Percentiles rank a stretch among this genome's conserved stretches.
Conservation (phyloP, 92 coral and sea anemone species). For the Umimayanthus chanpuru region DNA sequence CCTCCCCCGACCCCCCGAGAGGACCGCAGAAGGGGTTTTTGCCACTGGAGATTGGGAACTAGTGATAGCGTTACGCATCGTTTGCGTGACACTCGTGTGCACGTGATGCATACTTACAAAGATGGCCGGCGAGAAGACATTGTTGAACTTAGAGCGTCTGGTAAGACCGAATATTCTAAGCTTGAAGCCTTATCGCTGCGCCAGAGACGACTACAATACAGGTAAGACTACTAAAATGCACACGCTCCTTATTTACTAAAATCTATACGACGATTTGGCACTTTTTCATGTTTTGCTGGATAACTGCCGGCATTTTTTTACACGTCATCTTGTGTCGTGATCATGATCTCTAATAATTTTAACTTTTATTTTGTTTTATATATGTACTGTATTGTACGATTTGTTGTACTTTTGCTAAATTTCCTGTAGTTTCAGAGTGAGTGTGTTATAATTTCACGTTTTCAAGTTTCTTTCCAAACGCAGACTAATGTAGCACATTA, state of each 20-base stretch:
- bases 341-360: too few relatives aligned
- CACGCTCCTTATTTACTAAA: not conserved
- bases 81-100: not conserved
- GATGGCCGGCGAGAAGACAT: not conserved
- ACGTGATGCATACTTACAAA: not conserved
- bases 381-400: not conserved
- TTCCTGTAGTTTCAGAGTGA: not conserved
- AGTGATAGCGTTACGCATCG: too few relatives aligned
- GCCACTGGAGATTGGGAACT: too few relatives aligned
- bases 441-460: not conserved
- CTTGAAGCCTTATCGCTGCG: conserved; percentile 57
- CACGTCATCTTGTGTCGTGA: not conserved
- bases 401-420: not conserved
- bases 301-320: not conserved
- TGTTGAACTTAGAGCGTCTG: conserved; percentile 32
- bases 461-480: not conserved
- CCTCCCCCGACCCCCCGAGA: too few relatives aligned
- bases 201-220: conserved; percentile 53
- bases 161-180: conserved; percentile 57
- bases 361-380: too few relatives aligned
- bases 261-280: not conserved
- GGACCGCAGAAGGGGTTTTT: too few relatives aligned
- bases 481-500: not conserved
- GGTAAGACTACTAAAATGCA: not conserved
- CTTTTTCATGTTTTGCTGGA: not conserved